Evolutionary conservation across 1,140 invertebrate species (phyloP), one percentile per base, ranked within the genome.

Genomic region (Protaetia brevitarsis): DNA sequence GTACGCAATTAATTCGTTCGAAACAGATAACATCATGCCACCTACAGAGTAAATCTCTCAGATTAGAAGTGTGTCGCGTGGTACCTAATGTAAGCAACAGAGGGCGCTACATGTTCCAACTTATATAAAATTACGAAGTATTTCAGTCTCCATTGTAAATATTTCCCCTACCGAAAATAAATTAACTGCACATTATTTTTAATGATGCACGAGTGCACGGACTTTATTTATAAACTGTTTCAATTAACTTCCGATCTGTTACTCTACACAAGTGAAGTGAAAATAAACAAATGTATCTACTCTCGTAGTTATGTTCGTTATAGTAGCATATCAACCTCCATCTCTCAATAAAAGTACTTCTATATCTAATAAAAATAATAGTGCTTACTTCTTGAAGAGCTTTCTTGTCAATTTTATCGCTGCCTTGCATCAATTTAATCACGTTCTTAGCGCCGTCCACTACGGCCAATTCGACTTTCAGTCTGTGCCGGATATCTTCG

Each of bases 361-460:
- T 3, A 51, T 2, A 8, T 51, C 26, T 13, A 16, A n/a, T n/a
- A n/a, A n/a, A n/a, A n/a, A n/a, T n/a, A 64, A 64, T 30, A 7
- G 8, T 34, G 19, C 82, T 78, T 81, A 94, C 93, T 89, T 98
- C 96, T 79, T 94, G 91, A 62, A 97, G 81, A 63, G 95, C 94
- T 82, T 96, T 97, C 78, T 97, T 97, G 80, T 99, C 97, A 64
- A 90, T 89, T 61, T 93, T 89, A 82, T 97, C 97, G 73, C 87
- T 88, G 61, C 83, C 82, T 79, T 96, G 93, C 70, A 99, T 82
- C 68, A 96, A 85, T 77, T 92, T 86, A 77, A 96, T 95, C 67
- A 95, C 96, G 86, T 99, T 99, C 81, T 97, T 97, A 63, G 97
- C 96, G 21, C 98, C 98, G 79, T 99, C 97, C 1, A 95, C 92